These are phyloP conservation scores for Melanargia galathea DNA, from an alignment of 2,888 invertebrate genomes.

Conservation along the genomic window DNA sequence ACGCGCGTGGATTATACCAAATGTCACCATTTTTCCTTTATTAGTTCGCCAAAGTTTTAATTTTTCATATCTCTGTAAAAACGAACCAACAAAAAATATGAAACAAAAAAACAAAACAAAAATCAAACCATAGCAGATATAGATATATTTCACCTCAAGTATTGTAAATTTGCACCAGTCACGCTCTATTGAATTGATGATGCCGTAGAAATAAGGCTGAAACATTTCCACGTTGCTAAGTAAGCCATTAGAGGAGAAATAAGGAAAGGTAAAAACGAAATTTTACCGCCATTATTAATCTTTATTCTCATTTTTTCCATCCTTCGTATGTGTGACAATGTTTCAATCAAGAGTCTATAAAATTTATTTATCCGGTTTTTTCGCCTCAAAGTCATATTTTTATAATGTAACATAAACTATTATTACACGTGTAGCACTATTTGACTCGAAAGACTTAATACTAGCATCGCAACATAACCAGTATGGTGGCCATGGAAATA, in stretches of 20 bases:
- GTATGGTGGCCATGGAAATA: no score
- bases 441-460: no score
- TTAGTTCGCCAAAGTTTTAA: no score
- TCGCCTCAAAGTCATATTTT: no score
- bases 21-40: no score
- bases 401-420: no score
- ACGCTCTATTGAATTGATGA: conserved; percentile 23
- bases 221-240: conserved; percentile 24
- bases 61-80: no score
- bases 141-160: conserved; percentile 10
- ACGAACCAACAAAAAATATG: background rate
- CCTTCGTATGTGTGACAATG: background rate
- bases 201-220: conserved; percentile 20
- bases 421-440: no score
- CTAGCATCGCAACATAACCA: no score
- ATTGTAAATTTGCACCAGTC: conserved; percentile 24
- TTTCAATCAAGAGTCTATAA: background rate
- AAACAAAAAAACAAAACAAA: no score
- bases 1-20: no score
- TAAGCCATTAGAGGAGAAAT: conserved; percentile 24
- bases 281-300: conserved; percentile 1
- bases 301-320: background rate
- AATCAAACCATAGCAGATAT: background rate
- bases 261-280: conserved; percentile 6
- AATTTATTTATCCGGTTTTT: background rate